Evolutionary conservation across 2,113 vertebrate species (phyloP), one percentile per base, ranked within the genome.

Genomic region (Solea senegalensis): DNA sequence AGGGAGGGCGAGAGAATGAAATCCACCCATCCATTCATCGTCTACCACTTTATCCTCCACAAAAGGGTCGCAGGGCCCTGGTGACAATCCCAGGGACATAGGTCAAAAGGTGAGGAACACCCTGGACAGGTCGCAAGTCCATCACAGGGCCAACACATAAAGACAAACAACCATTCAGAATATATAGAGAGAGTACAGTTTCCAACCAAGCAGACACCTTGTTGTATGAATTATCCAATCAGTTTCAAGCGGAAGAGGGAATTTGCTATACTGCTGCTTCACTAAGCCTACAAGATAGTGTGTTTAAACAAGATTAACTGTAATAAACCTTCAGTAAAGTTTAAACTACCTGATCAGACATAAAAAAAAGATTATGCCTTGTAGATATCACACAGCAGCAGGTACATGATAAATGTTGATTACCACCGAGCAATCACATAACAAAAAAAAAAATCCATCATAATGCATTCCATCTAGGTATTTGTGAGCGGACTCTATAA

Each of bases 221-320:
- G 14, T 53, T n/a, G 14, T 12, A 61, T 78, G 63, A 78, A 76
- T 76, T 78, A 86, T 60, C 78, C 78, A 71, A 34, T 81, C 72
- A 79, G 55, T 57, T 71, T 76, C 65, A 65, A 4, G 21, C 34
- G 57, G 70, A 52, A 40, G 68, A 76, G 66, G 70, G 86, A 83
- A 83, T 86, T 69, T 70, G 49, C 65, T 56, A 15, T 70, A 81
- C 69, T 56, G 41, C 65, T 65, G 69, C 69, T 74, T 61, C 45
- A 16, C 64, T 80, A 73, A 83, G 81, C 81, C 60, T 52, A 12
- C 67, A 82, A 34, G 78, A 77, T 65, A 80, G 21, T 66, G 72
- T 46, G 71, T 86, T 80, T 65, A 65, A 82, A 82, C 71, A 74
- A 58, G 80, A 76, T 70, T 82, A 75, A 66, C 68, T 76, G 76